Base-by-base conservation (phyloP, 2,113 vertebrate genomes). In the Poicephalus meyeri region DNA sequence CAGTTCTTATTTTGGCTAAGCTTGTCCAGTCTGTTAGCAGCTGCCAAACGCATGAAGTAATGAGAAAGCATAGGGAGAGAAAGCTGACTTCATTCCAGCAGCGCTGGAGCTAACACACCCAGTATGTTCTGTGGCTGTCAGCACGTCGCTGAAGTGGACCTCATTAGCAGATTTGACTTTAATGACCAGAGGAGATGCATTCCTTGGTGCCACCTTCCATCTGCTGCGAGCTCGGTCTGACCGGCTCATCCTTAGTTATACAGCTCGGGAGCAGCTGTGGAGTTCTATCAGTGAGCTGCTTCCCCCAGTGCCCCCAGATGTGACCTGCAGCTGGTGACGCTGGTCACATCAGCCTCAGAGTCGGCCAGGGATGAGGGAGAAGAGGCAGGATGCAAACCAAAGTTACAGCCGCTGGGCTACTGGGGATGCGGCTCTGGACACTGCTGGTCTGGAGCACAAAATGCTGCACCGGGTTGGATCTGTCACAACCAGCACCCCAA, bases 31-130 rank as follows among this genome's bases (percentile, higher is more conserved):
- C 84, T 81, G 91, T 52, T 50, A 61, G 85, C 64, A 60, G 96
- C 97, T 92, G 91, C 97, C 96, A 92, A 94, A 37, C 0, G 18
- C 41, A 86, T 95, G 81, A 96, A 94, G 97, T 92, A 95, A 95
- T 81, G 96, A 95, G 88, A 61, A 74, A 15, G 58, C 71, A 42
- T 42, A 21, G 86, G 81, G 21, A 77, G 80, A 63, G 66, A 83
- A 78, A 74, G 89, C 92, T 93, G 96, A 96, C 92, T 93, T 88
- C 86, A 61, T 26, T 77, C 92, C 92, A 68, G 96, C 55, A 10
- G 47, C 17, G 55, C 95, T 3, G 86, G 61, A 77, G 56, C 25
- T 28, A 29, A 85, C 89, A 52, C 58, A 66, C 96, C 88, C 95
- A 63, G 93, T 83, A 76, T 20, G 87, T 82, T 55, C 95, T 35